phyloP scores from a whole-genome alignment of 2,888 invertebrate species.

The Frankliniella fusca region DNA sequence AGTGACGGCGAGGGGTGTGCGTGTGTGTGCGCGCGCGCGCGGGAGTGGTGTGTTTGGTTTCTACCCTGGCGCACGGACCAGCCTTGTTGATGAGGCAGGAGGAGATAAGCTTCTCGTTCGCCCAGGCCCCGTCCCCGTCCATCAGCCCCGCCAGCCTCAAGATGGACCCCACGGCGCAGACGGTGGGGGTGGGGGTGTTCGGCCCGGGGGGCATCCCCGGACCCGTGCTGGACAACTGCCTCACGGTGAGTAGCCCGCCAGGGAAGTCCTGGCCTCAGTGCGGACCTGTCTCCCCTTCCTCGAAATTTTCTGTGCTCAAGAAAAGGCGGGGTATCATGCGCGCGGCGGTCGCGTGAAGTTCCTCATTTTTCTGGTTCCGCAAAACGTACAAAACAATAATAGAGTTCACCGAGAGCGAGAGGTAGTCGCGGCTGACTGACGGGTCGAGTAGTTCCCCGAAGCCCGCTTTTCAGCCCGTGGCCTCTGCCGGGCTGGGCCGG shows the following conservation, averaged over 20 bases:
- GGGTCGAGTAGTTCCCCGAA: too few species aligned
- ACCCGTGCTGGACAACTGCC: slow-evolving; percentile 12
- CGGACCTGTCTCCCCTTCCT: too few species aligned
- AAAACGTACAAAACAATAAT: too few species aligned
- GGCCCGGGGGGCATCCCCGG: slow-evolving; percentile 11
- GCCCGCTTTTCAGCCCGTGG: too few species aligned
- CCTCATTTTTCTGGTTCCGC: too few species aligned
- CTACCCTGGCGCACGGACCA: slow-evolving; percentile 20
- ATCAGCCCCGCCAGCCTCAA: slow-evolving; percentile 23
- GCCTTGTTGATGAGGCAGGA: slow-evolving; percentile 23
- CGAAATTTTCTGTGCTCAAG: too few species aligned
- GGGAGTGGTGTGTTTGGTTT: neutral
- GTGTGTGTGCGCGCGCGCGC: neutral
- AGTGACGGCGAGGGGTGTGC: too few species aligned
- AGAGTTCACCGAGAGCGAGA: neutral
- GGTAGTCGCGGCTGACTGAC: neutral
- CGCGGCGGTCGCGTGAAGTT: too few species aligned
- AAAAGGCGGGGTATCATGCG: too few species aligned
- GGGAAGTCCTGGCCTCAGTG: too few species aligned
- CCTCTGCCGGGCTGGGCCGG: neutral
- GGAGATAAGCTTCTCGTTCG: slow-evolving; percentile 17
- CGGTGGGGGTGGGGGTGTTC: slow-evolving; percentile 13
- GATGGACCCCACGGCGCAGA: neutral
- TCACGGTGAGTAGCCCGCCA: neutral
- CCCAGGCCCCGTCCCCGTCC: slow-evolving; percentile 22